Base-by-base conservation (phyloP, 2,797 vertebrate genomes). In the Myotis planiceps region DNA sequence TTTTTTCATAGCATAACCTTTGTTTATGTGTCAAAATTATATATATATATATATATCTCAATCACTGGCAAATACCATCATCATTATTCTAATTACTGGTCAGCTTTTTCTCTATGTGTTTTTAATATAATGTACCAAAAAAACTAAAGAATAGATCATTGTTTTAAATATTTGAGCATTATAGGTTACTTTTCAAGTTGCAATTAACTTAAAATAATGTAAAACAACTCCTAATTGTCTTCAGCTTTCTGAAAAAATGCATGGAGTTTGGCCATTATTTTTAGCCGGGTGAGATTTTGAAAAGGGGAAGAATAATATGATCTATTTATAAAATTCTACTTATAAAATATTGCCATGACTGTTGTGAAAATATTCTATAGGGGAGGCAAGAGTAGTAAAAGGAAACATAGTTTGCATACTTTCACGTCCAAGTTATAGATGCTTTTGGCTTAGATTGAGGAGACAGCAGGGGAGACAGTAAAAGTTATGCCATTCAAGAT, bases 201-300 rank as follows among this genome's bases (percentile, higher is more conserved):
- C 25, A 88, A 16, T 75, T 7, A 58, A 71, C 15, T 72, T 92
- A 74, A 86, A 80, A 42, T 8, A 49, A 53, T 90, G 15, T 25
- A 42, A 85, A 78, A 53, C 29, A 75, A 16, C 8, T 87, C 12
- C 21, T n/a, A 7, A 42, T 55, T 78, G 55, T 81, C 25, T 8
- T 87, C 39, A 51, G 18, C 21, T 79, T 94, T 93, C 27, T 86
- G 21, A 93, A 91, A 91, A 83, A 86, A 65, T 65, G 3, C 72
- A 32, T 27, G 9, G 10, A 25, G 0, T 79, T 65, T 51, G 68
- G 1, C 34, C 27, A 81, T 78, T 42, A 78, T 82, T 80, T 18
- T 65, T 83, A 87, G 5, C 14, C 6, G n/a, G 39, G 47, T 29
- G 25, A 90, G 42, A 68, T 3, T 55, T 14, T 51, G 32, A 66